phyloP scores from a whole-genome alignment of 2,888 invertebrate genomes.

The Craniophora ligustri region DNA sequence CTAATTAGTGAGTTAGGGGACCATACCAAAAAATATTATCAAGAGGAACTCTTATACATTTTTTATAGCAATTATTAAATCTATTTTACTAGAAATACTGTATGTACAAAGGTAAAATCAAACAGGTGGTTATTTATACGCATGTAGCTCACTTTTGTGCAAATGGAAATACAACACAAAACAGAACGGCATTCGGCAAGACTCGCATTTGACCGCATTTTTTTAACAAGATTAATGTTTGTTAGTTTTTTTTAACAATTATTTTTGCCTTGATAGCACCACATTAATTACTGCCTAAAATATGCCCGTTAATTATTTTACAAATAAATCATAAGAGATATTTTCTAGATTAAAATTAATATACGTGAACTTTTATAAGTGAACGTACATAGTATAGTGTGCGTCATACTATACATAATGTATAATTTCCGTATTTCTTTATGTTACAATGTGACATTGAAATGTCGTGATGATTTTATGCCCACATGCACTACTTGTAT shows the following conservation, averaged over 20 bases:
- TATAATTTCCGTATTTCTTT: constrained; percentile 56
- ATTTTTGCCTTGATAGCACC: background rate
- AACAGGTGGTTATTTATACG: too few relatives aligned
- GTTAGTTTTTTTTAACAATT: constrained; percentile 18
- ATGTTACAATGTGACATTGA: constrained; percentile 50
- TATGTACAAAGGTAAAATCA: too few relatives aligned
- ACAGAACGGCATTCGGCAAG: too few relatives aligned
- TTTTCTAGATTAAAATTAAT: constrained; percentile 33
- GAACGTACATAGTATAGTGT: constrained; percentile 5
- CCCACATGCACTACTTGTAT: constrained; percentile 21
- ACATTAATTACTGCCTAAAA: constrained; percentile 8
- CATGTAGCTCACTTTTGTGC: too few relatives aligned
- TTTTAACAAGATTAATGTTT: constrained; percentile 32
- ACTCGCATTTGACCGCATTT: too few relatives aligned
- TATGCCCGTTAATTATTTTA: constrained; percentile 1
- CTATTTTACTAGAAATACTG: too few relatives aligned
- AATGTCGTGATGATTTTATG: constrained; percentile 46
- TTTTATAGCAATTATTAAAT: too few relatives aligned
- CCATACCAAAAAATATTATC: too few relatives aligned
- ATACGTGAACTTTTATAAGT: constrained; percentile 16
- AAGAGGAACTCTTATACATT: too few relatives aligned
- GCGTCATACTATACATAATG: constrained; percentile 32
- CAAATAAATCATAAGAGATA: constrained; percentile 19
- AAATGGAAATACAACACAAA: too few relatives aligned
- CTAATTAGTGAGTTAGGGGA: constrained; percentile 18